Percentiles rank a stretch among this genome's conserved stretches.
phyloP scores from a whole-genome alignment of 2,888 invertebrate species.

The Drosophila atroscutellata region DNA sequence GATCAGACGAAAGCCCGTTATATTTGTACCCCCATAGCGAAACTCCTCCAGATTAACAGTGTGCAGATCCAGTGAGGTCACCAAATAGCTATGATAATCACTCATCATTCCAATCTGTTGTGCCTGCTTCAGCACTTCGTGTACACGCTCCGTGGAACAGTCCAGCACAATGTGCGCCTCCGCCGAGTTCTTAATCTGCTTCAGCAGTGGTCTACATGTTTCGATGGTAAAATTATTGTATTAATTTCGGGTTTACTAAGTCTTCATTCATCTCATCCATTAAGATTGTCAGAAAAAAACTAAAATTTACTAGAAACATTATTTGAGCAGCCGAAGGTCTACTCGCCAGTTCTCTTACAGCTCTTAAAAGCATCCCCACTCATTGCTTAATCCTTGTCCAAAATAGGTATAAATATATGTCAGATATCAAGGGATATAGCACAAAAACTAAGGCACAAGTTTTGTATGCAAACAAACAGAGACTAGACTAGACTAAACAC shows the following conservation, averaged over 20 bases:
- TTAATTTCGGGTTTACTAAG: not conserved
- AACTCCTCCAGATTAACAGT: constrained; percentile 97
- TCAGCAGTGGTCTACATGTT: constrained; percentile 90
- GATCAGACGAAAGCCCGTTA: constrained; percentile 95
- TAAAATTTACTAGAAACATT: not conserved
- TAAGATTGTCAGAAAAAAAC: not conserved
- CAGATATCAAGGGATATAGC: not conserved
- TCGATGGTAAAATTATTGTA: not conserved
- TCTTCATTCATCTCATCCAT: no score
- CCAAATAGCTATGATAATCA: constrained; percentile 96
- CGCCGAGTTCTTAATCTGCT: constrained; percentile 96
- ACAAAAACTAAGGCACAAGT: not conserved
- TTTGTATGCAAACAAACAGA: not conserved
- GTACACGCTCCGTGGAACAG: constrained; percentile 93
- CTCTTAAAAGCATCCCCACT: not conserved
- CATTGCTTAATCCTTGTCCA: not conserved
- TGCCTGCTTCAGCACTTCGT: constrained; percentile 95
- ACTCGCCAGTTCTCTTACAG: not conserved
- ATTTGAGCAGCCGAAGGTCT: not conserved
- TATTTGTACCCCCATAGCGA: constrained; percentile 97
- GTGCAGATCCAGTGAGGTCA: constrained; percentile 96
- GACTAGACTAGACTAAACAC: not conserved
- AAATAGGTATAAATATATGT: not conserved
- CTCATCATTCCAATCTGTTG: constrained; percentile 99
- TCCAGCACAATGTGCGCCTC: constrained; percentile 96